phyloP scores from a whole-genome alignment of 2,888 invertebrate genomes.

The Megastigmus dorsalis region DNA sequence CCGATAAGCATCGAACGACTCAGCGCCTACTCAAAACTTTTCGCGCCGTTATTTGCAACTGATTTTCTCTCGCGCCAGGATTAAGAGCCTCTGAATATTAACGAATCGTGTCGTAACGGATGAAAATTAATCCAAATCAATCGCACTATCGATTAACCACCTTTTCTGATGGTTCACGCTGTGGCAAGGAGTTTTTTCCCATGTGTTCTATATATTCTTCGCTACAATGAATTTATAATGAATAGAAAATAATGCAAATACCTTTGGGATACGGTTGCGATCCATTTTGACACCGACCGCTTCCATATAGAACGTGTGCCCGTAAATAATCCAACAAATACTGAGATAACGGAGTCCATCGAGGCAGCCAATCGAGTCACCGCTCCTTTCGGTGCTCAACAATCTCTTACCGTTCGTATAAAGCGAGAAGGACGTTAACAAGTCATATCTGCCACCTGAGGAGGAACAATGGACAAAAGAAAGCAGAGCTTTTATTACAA shows the following conservation, averaged over 20 bases:
- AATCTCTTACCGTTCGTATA: constrained; percentile 71
- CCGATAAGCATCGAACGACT: neutral
- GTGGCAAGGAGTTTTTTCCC: too few species aligned
- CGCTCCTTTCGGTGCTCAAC: constrained; percentile 58
- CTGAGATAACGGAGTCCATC: constrained; percentile 74
- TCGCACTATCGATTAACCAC: neutral
- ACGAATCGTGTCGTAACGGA: constrained; percentile 3
- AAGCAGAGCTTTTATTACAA: neutral
- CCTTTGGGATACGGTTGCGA: constrained; percentile 58
- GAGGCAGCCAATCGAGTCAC: constrained; percentile 67
- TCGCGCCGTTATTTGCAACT: neutral
- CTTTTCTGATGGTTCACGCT: too few species aligned
- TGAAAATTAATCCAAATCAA: neutral
- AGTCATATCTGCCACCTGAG: neutral
- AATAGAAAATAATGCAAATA: constrained; percentile 48
- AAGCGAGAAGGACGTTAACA: constrained; percentile 70
- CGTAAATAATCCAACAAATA: constrained; percentile 71
- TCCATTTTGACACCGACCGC: constrained; percentile 62
- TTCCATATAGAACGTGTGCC: constrained; percentile 67
- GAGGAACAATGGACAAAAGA: neutral
- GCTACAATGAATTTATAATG: too few species aligned
- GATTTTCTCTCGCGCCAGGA: neutral
- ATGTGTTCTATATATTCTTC: too few species aligned
- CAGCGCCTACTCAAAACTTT: neutral
- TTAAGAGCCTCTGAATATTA: neutral